Evolutionary conservation across 2,888 invertebrate species (phyloP).

Genomic region (Cyrtodaria siliqua): DNA sequence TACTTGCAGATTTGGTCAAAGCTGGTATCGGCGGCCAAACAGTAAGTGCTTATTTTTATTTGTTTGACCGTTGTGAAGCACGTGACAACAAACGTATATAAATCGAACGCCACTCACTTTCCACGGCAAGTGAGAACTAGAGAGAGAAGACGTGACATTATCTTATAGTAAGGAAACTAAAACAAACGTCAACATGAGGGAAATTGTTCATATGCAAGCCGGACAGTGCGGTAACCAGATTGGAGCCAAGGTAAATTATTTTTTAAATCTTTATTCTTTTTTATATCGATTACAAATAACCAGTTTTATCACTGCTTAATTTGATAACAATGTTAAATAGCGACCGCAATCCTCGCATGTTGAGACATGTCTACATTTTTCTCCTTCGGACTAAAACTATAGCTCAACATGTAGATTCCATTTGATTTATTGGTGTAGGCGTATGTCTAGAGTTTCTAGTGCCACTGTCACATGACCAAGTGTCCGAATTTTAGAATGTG

Average conservation of each 20-base stretch:
- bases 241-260: conserved; percentile 65
- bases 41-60: neutral
- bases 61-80: conserved; percentile 2
- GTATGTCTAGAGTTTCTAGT: too few relatives aligned
- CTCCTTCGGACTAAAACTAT: too few relatives aligned
- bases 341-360: too few relatives aligned
- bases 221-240: conserved; percentile 77
- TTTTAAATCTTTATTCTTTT: neutral
- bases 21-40: neutral
- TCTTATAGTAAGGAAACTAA: neutral
- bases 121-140: neutral
- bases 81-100: neutral
- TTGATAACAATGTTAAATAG: too few relatives aligned
- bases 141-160: neutral
- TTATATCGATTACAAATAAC: too few relatives aligned
- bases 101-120: neutral
- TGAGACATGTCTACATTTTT: too few relatives aligned
- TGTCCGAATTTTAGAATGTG: too few relatives aligned
- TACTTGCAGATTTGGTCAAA: too few relatives aligned
- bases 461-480: too few relatives aligned
- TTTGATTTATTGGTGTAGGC: too few relatives aligned
- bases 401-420: too few relatives aligned
- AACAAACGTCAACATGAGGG: conserved; percentile 63
- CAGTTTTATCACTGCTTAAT: too few relatives aligned
- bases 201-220: conserved; percentile 75